Conservation (phyloP, 35 echinoderm and acorn worm species). For the Ophioderma brevispina region DNA sequence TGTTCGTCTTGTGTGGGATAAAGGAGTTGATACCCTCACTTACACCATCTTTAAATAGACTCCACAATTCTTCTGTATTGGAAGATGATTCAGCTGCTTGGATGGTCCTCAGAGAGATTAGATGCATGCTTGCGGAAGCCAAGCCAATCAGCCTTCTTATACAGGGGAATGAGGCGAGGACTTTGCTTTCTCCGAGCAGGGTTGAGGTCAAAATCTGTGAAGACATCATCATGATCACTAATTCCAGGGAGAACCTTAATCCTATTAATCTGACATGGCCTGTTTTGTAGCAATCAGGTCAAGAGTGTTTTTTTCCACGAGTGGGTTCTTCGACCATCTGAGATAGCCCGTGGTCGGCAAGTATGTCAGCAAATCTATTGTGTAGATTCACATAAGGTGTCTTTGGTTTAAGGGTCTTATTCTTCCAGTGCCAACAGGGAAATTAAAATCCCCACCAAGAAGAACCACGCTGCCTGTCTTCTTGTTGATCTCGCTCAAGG, state of each 20-base stretch:
- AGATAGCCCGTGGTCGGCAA: conserved; percentile 16
- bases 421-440: too few species aligned
- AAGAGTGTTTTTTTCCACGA: not conserved
- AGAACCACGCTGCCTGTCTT: too few species aligned
- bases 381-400: conserved; percentile 11
- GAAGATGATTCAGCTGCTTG: not conserved
- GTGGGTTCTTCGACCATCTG: too few species aligned
- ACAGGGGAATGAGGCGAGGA: not conserved
- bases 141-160: not conserved
- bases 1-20: conserved; percentile 21
- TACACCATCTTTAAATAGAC: not conserved
- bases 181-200: conserved; percentile 6
- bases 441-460: too few species aligned
- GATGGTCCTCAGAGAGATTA: too few species aligned
- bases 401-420: not conserved
- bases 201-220: conserved; percentile 10
- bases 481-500: too few species aligned
- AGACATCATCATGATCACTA: conserved; percentile 3
- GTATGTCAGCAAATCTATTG: conserved; percentile 4
- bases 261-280: conserved; percentile 1
- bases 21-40: not conserved
- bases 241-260: conserved; percentile 6
- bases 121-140: too few species aligned
- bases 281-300: conserved; percentile 4
- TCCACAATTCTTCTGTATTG: not conserved